Evolutionary conservation across 2,888 invertebrate genomes (phyloP).

Genomic region (Agonopterix alstromeriana): DNA sequence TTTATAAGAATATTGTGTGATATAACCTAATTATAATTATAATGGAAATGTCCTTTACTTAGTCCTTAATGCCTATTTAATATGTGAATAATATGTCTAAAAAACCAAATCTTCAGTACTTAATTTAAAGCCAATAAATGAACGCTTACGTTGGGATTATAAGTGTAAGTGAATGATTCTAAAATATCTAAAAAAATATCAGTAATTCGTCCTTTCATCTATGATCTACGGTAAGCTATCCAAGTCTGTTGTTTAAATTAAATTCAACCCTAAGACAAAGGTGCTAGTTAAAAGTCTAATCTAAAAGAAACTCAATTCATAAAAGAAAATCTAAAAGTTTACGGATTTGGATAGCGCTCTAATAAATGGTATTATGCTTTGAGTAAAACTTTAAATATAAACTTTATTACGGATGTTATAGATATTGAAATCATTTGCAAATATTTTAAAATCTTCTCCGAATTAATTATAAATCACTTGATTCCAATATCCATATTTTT

Average conservation of each 20-base stretch:
- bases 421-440: too few species aligned
- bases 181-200: constrained; percentile 40
- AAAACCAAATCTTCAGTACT: constrained; percentile 67
- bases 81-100: constrained; percentile 35
- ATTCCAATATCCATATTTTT: too few species aligned
- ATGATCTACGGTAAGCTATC: constrained; percentile 19
- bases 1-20: constrained; percentile 72
- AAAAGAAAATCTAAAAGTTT: constrained; percentile 3
- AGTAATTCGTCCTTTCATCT: constrained; percentile 45
- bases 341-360: constrained; percentile 28
- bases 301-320: constrained; percentile 13
- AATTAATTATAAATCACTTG: too few species aligned
- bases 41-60: constrained; percentile 57
- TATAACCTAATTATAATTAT: constrained; percentile 68
- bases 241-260: constrained; percentile 12
- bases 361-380: constrained; percentile 3
- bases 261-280: constrained; percentile 20
- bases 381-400: too few species aligned
- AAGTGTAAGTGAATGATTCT: constrained; percentile 42
- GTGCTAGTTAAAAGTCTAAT: constrained; percentile 25
- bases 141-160: constrained; percentile 44
- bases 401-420: too few species aligned
- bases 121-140: constrained; percentile 56
- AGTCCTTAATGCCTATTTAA: constrained; percentile 44
- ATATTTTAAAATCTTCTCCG: too few species aligned